Evolutionary conservation across 1,140 invertebrate species (phyloP).

Genomic region (Plectus sambesii): DNA sequence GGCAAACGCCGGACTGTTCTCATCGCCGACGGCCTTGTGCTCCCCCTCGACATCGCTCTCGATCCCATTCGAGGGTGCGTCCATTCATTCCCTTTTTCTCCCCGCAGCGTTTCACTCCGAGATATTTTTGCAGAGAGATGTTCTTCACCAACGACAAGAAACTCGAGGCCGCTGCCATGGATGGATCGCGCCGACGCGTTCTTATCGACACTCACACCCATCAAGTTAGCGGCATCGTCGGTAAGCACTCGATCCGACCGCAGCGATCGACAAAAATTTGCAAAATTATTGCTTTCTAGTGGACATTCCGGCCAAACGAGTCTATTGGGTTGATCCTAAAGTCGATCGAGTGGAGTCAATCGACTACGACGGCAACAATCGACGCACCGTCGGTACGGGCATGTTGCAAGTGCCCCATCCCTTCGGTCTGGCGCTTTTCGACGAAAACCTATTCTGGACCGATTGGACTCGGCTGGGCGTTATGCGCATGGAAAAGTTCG

Average conservation of each 20-base stretch:
- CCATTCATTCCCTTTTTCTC: neutral
- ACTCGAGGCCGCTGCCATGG: slow-evolving; percentile 38
- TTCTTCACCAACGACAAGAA: slow-evolving; percentile 45
- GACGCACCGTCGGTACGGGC: slow-evolving; percentile 39
- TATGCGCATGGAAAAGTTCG: slow-evolving; percentile 75
- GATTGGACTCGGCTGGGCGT: slow-evolving; percentile 88
- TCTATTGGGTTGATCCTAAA: slow-evolving; percentile 58
- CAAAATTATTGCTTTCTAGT: slow-evolving; percentile 7
- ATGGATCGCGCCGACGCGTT: slow-evolving; percentile 33
- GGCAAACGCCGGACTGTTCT: slow-evolving; percentile 73
- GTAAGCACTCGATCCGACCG: slow-evolving; percentile 4
- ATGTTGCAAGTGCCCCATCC: slow-evolving; percentile 42
- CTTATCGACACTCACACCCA: slow-evolving; percentile 41
- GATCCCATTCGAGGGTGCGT: slow-evolving; percentile 71
- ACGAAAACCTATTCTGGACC: slow-evolving; percentile 74
- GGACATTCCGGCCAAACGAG: slow-evolving; percentile 39
- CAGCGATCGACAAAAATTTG: neutral
- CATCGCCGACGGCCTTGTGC: slow-evolving; percentile 76
- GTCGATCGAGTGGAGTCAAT: slow-evolving; percentile 54
- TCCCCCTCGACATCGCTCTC: slow-evolving; percentile 74
- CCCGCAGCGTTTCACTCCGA: neutral
- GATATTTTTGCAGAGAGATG: slow-evolving; percentile 38
- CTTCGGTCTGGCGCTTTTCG: slow-evolving; percentile 42
- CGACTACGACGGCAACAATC: slow-evolving; percentile 50
- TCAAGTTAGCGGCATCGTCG: slow-evolving; percentile 41